Evolutionary conservation across 1,140 invertebrate species (phyloP), one percentile per base, ranked within the genome.

Genomic region (Pseudomyrmex dendroicus): DNA sequence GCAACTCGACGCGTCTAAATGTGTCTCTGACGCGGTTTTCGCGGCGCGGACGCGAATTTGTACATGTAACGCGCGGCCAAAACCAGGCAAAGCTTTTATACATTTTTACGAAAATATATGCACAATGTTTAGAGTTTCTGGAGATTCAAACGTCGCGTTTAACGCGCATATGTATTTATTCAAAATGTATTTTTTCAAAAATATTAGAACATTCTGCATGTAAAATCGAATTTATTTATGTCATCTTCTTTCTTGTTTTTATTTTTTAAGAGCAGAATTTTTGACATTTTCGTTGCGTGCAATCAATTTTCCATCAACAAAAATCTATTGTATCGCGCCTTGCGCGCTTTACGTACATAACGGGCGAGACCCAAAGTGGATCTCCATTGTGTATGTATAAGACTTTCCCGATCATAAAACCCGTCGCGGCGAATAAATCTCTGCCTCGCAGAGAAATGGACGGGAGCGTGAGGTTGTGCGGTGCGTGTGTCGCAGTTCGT

Each of bases 401-500:
- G 54, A 70, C 20, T 54, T 52, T 66, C 0, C 17, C 50, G 57
- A 15, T 63, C 22, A 22, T 68, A 70, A 78, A 70, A 22, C 17
- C 12, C 13, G 13, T 20, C 52, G 64, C 15, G 1, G 15, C 35
- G 64, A 78, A 48, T 78, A 74, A 62, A 74, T 78, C 57, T 70
- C 52, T 15, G 46, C 4, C 20, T 25, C 54, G 15, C n/a, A 20
- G n/a, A 20, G n/a, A 17, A 50, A 80, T 35, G 22, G 35, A 48
- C 52, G 59, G 64, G 48, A 22, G 20, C 52, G 54, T 48, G 52
- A 78, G 44, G 54, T 2, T 48, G 76, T 20, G 20, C 35, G 35
- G 0, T 35, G 35, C 70, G 66, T 66, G 66, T 80, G 76, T 70
- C 22, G 44, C 76, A 70, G 66, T 59, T 80, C 66, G 76, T 59